Percentiles rank a stretch among this genome's conserved stretches.
These are phyloP conservation scores for Venturia canescens DNA, from an alignment of 1,140 invertebrate species.

Conservation along the genomic window DNA sequence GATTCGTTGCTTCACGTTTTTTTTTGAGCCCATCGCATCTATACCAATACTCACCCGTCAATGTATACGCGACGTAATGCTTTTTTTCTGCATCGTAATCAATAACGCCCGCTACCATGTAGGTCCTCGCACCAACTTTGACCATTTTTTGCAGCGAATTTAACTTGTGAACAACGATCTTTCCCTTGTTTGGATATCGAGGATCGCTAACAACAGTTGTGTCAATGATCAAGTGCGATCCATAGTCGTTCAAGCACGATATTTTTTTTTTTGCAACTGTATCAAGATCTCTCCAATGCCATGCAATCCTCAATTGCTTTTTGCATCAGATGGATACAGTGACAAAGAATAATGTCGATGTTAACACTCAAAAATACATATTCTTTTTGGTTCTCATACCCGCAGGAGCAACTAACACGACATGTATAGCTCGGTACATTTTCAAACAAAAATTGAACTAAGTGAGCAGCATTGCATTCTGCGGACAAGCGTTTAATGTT, in stretches of 20 bases:
- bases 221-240: slow-evolving; percentile 24
- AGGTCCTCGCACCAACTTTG: neutral
- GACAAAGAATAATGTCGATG: slow-evolving; percentile 36
- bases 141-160: slow-evolving; percentile 9
- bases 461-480: slow-evolving; percentile 38
- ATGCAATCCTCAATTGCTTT: slow-evolving; percentile 30
- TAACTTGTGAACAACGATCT: neutral
- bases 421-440: slow-evolving; percentile 13
- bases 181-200: slow-evolving; percentile 10
- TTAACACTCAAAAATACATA: slow-evolving; percentile 16
- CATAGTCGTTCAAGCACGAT: slow-evolving; percentile 6
- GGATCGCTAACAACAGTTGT: neutral
- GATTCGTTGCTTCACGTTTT: neutral
- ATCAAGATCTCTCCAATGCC: neutral
- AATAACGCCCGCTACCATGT: slow-evolving; percentile 31
- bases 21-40: neutral
- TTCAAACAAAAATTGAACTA: slow-evolving; percentile 31
- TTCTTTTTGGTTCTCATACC: slow-evolving; percentile 4
- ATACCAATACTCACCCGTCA: slow-evolving; percentile 7
- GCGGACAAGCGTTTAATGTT: neutral
- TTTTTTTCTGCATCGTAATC: slow-evolving; percentile 10
- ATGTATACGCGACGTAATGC: slow-evolving; percentile 5
- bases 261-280: slow-evolving; percentile 1
- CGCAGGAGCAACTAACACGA: slow-evolving; percentile 31
- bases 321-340: slow-evolving; percentile 19